Conservation (phyloP, 2,797 vertebrate genomes). For the Leontopithecus rosalia region DNA sequence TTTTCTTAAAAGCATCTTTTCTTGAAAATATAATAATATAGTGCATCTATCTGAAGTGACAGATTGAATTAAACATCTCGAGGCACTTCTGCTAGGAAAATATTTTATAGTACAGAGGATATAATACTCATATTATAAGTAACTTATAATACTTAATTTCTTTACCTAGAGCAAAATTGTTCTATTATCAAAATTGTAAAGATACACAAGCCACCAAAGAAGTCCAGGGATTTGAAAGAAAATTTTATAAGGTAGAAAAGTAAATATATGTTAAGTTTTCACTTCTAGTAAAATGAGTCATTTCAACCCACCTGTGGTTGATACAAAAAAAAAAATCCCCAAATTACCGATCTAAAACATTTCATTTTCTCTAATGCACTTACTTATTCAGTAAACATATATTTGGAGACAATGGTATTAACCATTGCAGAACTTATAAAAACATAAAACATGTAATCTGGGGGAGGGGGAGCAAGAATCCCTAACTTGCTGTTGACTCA, state of each 20-base stretch:
- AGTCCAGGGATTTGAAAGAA: neutral
- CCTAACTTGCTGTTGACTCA: slow-evolving; percentile 34
- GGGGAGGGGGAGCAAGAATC: neutral
- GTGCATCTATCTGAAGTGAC: neutral
- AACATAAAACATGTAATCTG: neutral
- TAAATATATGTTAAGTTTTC: neutral
- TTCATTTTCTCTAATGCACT: neutral
- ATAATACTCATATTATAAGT: neutral
- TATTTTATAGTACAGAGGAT: neutral
- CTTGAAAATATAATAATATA: neutral
- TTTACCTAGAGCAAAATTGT: neutral
- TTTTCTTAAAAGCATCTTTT: slow-evolving; percentile 46
- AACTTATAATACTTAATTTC: neutral
- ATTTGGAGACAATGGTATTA: neutral
- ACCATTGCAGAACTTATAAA: neutral
- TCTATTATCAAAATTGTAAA: slow-evolving; percentile 38
- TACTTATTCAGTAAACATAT: slow-evolving; percentile 8
- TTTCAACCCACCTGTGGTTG: neutral
- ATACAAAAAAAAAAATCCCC: neutral
- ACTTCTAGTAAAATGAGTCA: slow-evolving; percentile 16
- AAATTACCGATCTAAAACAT: neutral
- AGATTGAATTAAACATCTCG: neutral
- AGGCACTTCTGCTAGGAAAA: neutral
- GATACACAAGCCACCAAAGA: neutral
- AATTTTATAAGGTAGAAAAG: neutral